A percentile compares a stretch with the other conserved stretches of the same genome.
Conservation (phyloP, 2,888 invertebrate genomes). For the Operophtera brumata region DNA sequence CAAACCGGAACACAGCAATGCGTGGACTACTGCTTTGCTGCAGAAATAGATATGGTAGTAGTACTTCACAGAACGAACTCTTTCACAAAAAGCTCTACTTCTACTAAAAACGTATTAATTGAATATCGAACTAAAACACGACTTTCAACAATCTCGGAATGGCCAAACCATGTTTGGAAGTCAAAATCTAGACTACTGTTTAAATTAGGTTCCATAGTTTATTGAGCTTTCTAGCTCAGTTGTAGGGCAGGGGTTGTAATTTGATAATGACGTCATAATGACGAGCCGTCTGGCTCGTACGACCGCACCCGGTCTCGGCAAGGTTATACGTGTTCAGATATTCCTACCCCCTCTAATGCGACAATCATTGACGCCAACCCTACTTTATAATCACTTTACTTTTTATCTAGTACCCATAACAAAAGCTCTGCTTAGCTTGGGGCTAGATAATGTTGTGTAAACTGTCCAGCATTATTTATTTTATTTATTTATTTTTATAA, state of each 20-base stretch:
- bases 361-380: constrained; percentile 8
- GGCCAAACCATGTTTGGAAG: constrained; percentile 1
- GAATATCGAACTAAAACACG: neutral
- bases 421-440: too few species aligned
- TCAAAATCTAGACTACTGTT: constrained; percentile 4
- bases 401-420: too few species aligned
- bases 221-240: constrained; percentile 3
- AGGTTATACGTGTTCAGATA: constrained; percentile 32
- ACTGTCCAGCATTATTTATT: too few species aligned
- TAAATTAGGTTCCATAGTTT: constrained; percentile 4
- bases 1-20: too few species aligned
- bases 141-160: neutral
- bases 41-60: too few species aligned
- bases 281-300: constrained; percentile 32
- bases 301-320: constrained; percentile 46
- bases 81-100: too few species aligned
- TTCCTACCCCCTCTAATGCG: constrained; percentile 13
- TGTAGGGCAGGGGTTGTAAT: constrained; percentile 25
- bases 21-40: too few species aligned
- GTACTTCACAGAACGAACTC: too few species aligned
- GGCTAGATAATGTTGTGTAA: too few species aligned
- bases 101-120: too few species aligned
- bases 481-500: neutral
- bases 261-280: constrained; percentile 45
- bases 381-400: too few species aligned